These are phyloP conservation scores for Sinohyriopsis cumingii DNA, from an alignment of 2,888 invertebrate species.

Conservation along the genomic window DNA sequence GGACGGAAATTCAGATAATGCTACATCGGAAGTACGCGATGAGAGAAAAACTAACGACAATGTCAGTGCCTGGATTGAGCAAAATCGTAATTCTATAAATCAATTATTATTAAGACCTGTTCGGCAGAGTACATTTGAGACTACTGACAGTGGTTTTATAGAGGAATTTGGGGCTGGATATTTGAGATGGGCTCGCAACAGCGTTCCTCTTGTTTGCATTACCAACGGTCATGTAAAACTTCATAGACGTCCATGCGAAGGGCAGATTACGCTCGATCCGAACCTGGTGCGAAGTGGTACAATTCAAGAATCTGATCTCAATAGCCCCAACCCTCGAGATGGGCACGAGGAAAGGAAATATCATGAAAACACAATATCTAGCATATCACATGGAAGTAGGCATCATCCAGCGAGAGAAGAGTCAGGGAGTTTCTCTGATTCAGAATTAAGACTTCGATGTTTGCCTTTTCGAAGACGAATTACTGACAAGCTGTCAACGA, in stretches of 20 bases:
- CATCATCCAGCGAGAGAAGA: constrained; percentile 17
- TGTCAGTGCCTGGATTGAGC: constrained; percentile 22
- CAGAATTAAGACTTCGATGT: constrained; percentile 14
- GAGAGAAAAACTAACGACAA: not conserved
- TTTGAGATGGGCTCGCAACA: not conserved
- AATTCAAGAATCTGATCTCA: constrained; percentile 4
- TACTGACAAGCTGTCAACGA: too few relatives aligned
- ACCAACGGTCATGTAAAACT: constrained; percentile 29
- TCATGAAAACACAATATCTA: too few relatives aligned
- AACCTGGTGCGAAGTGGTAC: constrained; percentile 30
- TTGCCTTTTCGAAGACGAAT: too few relatives aligned
- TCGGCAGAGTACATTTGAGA: constrained; percentile 52
- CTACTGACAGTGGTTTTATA: constrained; percentile 52
- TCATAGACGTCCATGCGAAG: constrained; percentile 27
- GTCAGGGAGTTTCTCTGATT: constrained; percentile 35
- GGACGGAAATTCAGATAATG: too few relatives aligned
- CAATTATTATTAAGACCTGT: constrained; percentile 17
- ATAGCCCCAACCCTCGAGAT: too few relatives aligned
- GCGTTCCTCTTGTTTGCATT: not conserved
- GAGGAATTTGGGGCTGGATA: not conserved
- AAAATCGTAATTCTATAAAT: constrained; percentile 14
- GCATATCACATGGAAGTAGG: constrained; percentile 7
- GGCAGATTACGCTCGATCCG: constrained; percentile 34
- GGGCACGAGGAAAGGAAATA: too few relatives aligned
- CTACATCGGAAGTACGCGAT: too few relatives aligned